These are phyloP conservation scores for Drosophila lacteicornis DNA, from an alignment of 1,140 invertebrate genomes.

Conservation along the genomic window DNA sequence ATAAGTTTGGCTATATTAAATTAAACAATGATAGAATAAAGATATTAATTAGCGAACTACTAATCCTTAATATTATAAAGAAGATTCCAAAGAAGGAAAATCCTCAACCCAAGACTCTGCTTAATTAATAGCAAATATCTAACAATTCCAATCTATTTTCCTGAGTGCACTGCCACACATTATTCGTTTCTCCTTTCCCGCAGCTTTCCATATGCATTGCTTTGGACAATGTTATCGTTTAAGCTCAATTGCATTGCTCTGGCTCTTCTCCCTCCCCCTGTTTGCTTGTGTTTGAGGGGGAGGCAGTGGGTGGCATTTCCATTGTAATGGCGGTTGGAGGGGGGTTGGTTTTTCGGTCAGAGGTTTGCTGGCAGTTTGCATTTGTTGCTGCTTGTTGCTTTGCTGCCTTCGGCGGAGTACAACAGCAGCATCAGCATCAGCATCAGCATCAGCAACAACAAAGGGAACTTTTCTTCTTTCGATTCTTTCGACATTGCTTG, in stretches of 20 bases:
- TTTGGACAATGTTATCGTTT: conserved; percentile 66
- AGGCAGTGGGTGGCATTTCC: conserved; percentile 1
- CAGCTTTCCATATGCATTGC: conserved; percentile 50
- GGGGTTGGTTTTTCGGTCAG: conserved; percentile 29
- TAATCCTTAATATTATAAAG: neutral
- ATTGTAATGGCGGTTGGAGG: conserved; percentile 7
- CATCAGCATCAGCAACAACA: conserved; percentile 29
- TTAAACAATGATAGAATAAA: no score
- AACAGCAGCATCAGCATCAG: conserved; percentile 20
- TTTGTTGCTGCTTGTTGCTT: conserved; percentile 49
- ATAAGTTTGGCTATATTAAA: no score
- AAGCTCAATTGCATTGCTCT: conserved; percentile 74
- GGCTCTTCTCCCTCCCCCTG: neutral
- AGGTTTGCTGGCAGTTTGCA: conserved; percentile 45
- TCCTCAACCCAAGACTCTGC: neutral
- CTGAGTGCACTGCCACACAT: neutral
- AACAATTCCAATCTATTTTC: neutral
- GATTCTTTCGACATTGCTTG: conserved; percentile 23
- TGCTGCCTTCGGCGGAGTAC: conserved; percentile 27
- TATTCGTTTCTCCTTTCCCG: conserved; percentile 21
- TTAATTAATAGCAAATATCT: neutral
- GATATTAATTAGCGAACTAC: no score
- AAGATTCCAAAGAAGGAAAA: neutral
- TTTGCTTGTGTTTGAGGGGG: conserved; percentile 26
- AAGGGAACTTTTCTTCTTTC: conserved; percentile 50